Conservation (phyloP, 2,113 vertebrate genomes). For the Sinocyclocheilus rhinocerous region DNA sequence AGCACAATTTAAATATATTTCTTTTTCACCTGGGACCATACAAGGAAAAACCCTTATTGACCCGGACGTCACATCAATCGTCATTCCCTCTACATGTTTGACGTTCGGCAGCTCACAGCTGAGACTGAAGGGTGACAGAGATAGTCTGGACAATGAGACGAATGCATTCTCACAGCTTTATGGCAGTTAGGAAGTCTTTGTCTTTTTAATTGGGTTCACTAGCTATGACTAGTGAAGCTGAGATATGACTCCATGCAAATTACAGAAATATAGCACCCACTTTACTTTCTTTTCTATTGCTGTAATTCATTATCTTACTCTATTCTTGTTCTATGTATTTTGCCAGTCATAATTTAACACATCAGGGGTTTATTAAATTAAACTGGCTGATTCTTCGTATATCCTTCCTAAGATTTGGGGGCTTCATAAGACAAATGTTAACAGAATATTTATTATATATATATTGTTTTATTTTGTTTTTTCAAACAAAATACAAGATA, state of each 20-base stretch:
- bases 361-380: neutral
- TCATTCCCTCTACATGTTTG: constrained; percentile 9
- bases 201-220: constrained; percentile 38
- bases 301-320: constrained; percentile 2
- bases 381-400: neutral
- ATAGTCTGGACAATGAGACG: neutral
- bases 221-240: neutral
- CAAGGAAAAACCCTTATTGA: neutral
- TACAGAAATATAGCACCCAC: neutral
- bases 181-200: neutral
- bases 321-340: neutral
- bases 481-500: constrained; percentile 7
- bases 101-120: neutral
- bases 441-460: too few species aligned
- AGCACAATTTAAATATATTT: too few species aligned
- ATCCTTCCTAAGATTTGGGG: neutral
- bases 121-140: neutral
- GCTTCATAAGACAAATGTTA: neutral
- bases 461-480: too few species aligned
- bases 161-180: constrained; percentile 3
- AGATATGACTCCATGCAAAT: constrained; percentile 18
- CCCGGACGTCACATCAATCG: neutral
- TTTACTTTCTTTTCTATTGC: constrained; percentile 10
- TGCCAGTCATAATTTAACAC: neutral
- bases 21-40: too few species aligned